These are phyloP conservation scores for Drosophila tropicalis DNA, from an alignment of 1,140 invertebrate genomes.

Conservation along the genomic window DNA sequence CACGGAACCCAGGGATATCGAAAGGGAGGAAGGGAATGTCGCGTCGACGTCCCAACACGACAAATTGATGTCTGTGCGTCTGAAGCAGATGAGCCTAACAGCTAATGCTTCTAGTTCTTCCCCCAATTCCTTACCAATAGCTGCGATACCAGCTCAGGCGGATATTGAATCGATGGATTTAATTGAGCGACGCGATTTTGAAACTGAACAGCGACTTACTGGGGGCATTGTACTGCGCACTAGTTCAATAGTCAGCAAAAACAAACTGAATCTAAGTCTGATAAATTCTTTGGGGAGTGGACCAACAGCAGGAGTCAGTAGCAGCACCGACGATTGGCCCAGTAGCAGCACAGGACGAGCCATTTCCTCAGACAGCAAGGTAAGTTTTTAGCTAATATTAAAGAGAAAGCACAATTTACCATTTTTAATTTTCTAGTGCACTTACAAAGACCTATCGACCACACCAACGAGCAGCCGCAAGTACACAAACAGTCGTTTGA, in stretches of 20 bases:
- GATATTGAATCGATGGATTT: conserved; percentile 82
- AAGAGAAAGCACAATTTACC: neutral
- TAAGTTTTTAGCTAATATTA: conserved; percentile 34
- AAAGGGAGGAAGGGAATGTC: conserved; percentile 30
- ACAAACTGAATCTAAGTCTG: conserved; percentile 79
- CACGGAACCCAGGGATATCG: neutral
- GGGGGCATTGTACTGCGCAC: conserved; percentile 74
- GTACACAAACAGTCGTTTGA: conserved; percentile 72
- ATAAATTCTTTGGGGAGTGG: conserved; percentile 55
- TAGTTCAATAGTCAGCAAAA: conserved; percentile 66
- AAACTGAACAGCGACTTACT: conserved; percentile 75
- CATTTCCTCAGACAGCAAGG: conserved; percentile 79
- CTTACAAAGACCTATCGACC: conserved; percentile 75
- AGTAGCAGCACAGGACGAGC: conserved; percentile 72
- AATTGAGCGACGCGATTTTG: conserved; percentile 80
- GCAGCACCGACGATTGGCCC: conserved; percentile 70
- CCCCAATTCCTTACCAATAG: conserved; percentile 15
- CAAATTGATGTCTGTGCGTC: conserved; percentile 75
- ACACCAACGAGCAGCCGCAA: conserved; percentile 80
- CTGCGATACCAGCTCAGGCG: conserved; percentile 34
- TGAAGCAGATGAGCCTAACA: conserved; percentile 77
- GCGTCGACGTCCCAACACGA: conserved; percentile 53
- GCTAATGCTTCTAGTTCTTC: conserved; percentile 43
- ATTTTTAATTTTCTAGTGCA: conserved; percentile 45
- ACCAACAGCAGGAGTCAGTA: conserved; percentile 14